phyloP scores from a whole-genome alignment of 2,888 invertebrate genomes.

The Fragum fragum region DNA sequence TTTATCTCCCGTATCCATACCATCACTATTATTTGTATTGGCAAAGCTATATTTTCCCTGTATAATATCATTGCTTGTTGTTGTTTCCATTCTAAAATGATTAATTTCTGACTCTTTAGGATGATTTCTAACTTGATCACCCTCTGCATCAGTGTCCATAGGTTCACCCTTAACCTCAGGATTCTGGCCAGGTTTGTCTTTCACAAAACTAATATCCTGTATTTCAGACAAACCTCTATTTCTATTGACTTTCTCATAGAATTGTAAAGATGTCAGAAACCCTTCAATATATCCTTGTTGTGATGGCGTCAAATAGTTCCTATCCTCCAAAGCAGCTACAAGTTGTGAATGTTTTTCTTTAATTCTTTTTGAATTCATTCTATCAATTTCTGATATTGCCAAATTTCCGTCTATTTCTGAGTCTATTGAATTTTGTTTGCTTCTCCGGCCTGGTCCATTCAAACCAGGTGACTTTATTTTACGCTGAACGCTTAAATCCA shows the following conservation, averaged over 20 bases:
- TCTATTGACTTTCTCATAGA: neutral
- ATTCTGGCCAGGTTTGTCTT: neutral
- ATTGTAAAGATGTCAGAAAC: neutral
- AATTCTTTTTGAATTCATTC: neutral
- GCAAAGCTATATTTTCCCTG: neutral
- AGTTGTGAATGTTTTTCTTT: conserved; percentile 56
- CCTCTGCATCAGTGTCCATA: neutral
- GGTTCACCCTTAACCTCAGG: conserved; percentile 16
- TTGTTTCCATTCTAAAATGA: neutral
- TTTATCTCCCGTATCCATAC: neutral
- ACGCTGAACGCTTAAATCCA: conserved; percentile 52
- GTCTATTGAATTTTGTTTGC: conserved; percentile 4
- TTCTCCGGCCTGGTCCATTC: neutral
- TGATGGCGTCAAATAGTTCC: neutral
- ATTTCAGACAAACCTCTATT: neutral
- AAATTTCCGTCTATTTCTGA: neutral
- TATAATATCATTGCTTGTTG: neutral
- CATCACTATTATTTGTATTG: neutral
- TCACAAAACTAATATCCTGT: neutral
- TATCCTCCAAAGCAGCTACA: conserved; percentile 54
- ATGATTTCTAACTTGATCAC: neutral
- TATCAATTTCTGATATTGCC: neutral
- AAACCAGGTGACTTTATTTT: conserved; percentile 29
- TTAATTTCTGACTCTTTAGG: neutral
- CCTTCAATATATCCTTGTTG: neutral